Evolutionary conservation across 2,113 vertebrate species (phyloP).

Genomic region (Microtus richardsoni): DNA sequence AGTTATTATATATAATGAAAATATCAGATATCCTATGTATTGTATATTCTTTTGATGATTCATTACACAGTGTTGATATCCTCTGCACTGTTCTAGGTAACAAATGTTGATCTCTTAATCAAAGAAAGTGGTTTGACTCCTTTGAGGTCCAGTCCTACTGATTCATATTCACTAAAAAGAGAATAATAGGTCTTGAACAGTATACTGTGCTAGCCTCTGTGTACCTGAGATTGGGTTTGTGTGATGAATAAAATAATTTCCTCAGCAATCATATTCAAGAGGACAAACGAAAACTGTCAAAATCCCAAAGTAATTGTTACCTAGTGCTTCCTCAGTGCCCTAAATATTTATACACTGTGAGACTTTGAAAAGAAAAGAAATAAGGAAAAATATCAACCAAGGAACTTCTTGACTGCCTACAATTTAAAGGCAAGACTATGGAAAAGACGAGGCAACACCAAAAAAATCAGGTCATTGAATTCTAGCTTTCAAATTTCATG

Average conservation of each 20-base stretch:
- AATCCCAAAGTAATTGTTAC: neutral
- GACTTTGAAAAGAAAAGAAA: neutral
- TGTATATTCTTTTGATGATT: neutral
- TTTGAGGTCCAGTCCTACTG: neutral
- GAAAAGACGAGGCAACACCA: rapidly evolving
- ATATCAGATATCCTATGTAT: neutral
- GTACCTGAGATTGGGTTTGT: neutral
- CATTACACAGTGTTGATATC: neutral
- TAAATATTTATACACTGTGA: neutral
- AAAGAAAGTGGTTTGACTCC: neutral
- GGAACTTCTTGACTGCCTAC: neutral
- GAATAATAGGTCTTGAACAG: neutral
- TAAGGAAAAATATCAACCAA: neutral
- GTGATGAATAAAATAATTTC: neutral
- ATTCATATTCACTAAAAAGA: neutral
- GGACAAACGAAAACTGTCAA: neutral
- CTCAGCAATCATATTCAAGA: neutral
- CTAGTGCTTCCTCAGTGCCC: neutral
- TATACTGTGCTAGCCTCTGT: neutral
- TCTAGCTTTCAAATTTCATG: neutral
- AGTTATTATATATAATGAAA: neutral
- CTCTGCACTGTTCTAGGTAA: neutral
- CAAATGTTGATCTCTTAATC: neutral
- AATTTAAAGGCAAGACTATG: neutral
- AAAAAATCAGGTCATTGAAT: neutral